Percentiles rank a stretch among this genome's conserved stretches.
Evolutionary conservation across 2,888 invertebrate genomes (phyloP).

Genomic region (Abrostola tripartita): DNA sequence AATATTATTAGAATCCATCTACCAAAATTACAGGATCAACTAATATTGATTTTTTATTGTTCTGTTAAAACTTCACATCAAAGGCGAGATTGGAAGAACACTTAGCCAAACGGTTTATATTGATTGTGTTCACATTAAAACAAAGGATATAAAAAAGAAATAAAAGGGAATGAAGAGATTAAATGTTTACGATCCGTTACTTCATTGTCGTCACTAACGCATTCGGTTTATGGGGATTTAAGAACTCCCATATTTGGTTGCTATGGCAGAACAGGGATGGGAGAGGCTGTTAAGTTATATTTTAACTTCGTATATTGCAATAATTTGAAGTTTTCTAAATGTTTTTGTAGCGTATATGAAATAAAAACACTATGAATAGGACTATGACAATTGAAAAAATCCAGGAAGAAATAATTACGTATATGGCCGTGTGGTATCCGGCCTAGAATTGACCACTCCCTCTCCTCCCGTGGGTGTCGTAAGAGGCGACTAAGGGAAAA

Average conservation of each 20-base stretch:
- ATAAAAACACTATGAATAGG: no score
- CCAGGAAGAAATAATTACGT: no score
- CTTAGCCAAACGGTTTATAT: slow-evolving; percentile 59
- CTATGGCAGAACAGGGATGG: slow-evolving; percentile 53
- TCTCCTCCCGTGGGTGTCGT: no score
- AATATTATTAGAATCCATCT: no score
- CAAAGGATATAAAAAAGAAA: slow-evolving; percentile 75
- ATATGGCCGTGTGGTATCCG: no score
- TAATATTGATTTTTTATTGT: slow-evolving; percentile 50
- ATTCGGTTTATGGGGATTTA: slow-evolving; percentile 78
- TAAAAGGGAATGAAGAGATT: slow-evolving; percentile 81
- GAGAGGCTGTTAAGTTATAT: slow-evolving; percentile 26
- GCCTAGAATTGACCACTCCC: no score
- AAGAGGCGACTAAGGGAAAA: no score
- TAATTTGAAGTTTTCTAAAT: no score
- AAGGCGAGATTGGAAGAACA: slow-evolving; percentile 44
- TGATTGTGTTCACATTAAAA: slow-evolving; percentile 64
- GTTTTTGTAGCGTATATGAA: no score
- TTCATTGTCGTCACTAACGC: slow-evolving; percentile 71
- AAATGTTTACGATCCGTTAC: slow-evolving; percentile 84
- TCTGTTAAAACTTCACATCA: slow-evolving; percentile 43
- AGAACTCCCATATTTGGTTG: slow-evolving; percentile 72
- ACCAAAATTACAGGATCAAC: slow-evolving; percentile 30
- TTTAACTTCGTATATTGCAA: not conserved
- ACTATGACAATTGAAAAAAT: no score